Conservation (phyloP, 2,888 invertebrate species). For the Lasioglossum malachurum region DNA sequence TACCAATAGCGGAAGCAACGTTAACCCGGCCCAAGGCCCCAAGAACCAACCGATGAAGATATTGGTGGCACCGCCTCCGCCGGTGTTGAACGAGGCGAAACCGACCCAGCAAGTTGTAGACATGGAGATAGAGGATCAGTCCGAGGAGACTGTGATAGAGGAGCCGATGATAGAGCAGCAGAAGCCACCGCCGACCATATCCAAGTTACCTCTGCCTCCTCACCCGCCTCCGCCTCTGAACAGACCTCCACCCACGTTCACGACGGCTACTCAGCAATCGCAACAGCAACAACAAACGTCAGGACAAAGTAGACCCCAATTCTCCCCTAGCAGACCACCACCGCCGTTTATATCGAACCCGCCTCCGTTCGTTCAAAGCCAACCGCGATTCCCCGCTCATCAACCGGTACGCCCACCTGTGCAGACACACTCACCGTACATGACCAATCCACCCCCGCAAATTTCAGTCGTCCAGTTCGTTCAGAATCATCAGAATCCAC, state of each 20-base stretch:
- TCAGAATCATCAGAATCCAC: conserved; percentile 66
- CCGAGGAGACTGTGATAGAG: conserved; percentile 81
- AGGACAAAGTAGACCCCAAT: conserved; percentile 69
- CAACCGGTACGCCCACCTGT: conserved; percentile 68
- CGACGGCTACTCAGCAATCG: conserved; percentile 51
- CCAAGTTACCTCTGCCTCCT: conserved; percentile 67
- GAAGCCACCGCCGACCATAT: conserved; percentile 58
- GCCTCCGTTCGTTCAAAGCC: conserved; percentile 73
- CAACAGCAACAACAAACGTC: conserved; percentile 39
- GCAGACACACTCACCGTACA: conserved; percentile 67
- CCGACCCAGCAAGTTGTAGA: conserved; percentile 81
- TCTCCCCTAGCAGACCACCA: conserved; percentile 76
- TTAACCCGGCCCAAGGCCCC: conserved; percentile 31
- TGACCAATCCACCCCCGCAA: conserved; percentile 67
- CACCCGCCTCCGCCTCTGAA: conserved; percentile 71
- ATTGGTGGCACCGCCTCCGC: conserved; percentile 83
- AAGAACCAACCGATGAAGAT: conserved; percentile 80
- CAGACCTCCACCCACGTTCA: conserved; percentile 74
- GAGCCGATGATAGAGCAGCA: conserved; percentile 75
- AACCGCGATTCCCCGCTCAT: conserved; percentile 65
- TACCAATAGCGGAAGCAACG: background rate
- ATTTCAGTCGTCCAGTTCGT: conserved; percentile 59
- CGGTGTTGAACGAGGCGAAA: conserved; percentile 77
- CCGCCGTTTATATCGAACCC: conserved; percentile 78
- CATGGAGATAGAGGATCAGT: conserved; percentile 84